Evolutionary conservation across 2,797 vertebrate species (phyloP), one percentile per base, ranked within the genome.

Genomic region (Halcyon badia): DNA sequence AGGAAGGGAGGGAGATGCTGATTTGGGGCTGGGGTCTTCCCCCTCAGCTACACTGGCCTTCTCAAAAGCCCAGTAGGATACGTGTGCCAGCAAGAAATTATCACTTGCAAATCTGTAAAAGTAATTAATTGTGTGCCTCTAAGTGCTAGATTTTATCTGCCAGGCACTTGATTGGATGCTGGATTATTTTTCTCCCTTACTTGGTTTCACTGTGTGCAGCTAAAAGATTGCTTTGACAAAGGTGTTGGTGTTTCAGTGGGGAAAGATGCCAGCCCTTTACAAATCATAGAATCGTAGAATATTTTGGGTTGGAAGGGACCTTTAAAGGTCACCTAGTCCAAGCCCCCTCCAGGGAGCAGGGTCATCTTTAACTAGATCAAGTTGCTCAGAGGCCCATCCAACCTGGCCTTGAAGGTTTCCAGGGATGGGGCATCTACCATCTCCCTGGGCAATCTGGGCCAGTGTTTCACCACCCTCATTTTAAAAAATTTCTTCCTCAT

Each of bases 1-100:
- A 28, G 21, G 14, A 0, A 6, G 22, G 41, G 46, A 51, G 14
- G 14, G 17, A 78, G 10, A 0, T 6, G 11, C 51, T 7, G 61
- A 31, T 39, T 65, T 2, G 17, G 41, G 19, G 26, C 20, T 80
- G 48, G 19, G 19, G 14, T 31, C 78, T 37, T 37, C 5, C 2
- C 28, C 5, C 4, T 3, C 9, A 26, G 20, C n/a, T 33, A 5
- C 3, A 3, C 41, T 31, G 57, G n/a, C 21, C 14, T 22, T 51
- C 68, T 14, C 9, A 2, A 57, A 66, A 80, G 3, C 31, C 20
- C 54, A 25, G 17, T 17, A 58, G 19, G 11, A 64, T 52, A 17
- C 1, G 0, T n/a, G 52, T 61, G n/a, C 33, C 46, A 41, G 15
- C 2, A 9, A 71, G 41, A 75, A 76, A 7, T 14, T 80, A 8